These are phyloP conservation scores for Heliconius erato DNA, from an alignment of 2,888 invertebrate genomes.

Conservation along the genomic window DNA sequence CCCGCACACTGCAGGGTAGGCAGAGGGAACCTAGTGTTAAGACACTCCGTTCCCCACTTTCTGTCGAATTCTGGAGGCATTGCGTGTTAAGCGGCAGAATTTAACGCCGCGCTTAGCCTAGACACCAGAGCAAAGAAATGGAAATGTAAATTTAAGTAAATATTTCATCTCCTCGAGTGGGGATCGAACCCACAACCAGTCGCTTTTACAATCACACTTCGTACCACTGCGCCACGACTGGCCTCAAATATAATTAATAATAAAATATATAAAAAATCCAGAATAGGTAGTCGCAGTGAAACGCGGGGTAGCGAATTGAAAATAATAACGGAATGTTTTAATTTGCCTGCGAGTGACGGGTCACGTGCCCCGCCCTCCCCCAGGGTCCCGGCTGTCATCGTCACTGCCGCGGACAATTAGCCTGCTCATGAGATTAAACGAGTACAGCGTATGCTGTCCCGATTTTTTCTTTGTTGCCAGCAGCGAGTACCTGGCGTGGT, in stretches of 20 bases:
- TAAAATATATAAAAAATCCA: conserved; percentile 28
- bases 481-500: conserved; percentile 61
- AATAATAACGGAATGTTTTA: conserved; percentile 86
- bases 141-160: too few relatives aligned
- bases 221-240: too few relatives aligned
- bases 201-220: too few relatives aligned
- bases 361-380: conserved; percentile 75
- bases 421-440: conserved; percentile 83
- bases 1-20: too few relatives aligned
- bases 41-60: too few relatives aligned
- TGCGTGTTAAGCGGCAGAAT: too few relatives aligned
- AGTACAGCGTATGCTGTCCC: conserved; percentile 70
- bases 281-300: conserved; percentile 42
- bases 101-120: too few relatives aligned
- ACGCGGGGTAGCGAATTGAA: conserved; percentile 61
- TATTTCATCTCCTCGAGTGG: too few relatives aligned
- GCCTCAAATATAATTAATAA: conserved; percentile 7
- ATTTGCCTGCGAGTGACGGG: conserved; percentile 86
- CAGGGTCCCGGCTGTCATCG: conserved; percentile 72
- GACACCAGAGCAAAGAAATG: too few relatives aligned
- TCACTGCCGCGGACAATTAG: conserved; percentile 84
- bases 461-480: conserved; percentile 65
- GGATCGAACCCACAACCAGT: too few relatives aligned
- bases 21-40: too few relatives aligned
- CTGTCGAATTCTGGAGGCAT: too few relatives aligned